Conservation (phyloP, 2,797 vertebrate genomes). For the Pogoniulus pusillus region DNA sequence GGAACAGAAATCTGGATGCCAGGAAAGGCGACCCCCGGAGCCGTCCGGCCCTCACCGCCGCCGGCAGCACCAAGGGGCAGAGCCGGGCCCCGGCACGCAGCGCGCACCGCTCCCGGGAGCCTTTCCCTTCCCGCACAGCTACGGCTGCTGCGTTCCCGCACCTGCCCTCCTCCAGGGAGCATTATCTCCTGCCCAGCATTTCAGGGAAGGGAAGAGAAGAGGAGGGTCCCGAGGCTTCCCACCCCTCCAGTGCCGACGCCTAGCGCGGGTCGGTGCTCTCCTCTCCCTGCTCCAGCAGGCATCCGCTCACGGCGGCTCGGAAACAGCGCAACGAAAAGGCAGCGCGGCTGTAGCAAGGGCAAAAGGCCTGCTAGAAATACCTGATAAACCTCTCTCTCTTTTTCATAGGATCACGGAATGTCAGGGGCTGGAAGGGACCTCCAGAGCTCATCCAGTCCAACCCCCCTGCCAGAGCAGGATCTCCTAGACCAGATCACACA, state of each 20-base stretch:
- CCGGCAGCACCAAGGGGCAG: accelerated
- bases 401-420: too few species aligned
- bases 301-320: neutral
- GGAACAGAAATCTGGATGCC: accelerated
- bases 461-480: too few species aligned
- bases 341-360: neutral
- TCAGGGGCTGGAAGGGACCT: too few species aligned
- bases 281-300: neutral
- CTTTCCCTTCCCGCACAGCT: too few species aligned
- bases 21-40: accelerated
- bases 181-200: accelerated
- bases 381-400: neutral
- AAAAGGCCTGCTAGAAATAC: neutral
- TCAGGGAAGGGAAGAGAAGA: too few species aligned
- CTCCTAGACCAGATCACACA: too few species aligned
- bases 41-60: too few species aligned
- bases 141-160: neutral
- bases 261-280: too few species aligned
- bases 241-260: too few species aligned
- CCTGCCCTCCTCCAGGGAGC: neutral
- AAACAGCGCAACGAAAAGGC: accelerated
- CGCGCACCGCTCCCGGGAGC: too few species aligned
- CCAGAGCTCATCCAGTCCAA: too few species aligned
- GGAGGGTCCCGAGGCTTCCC: too few species aligned
- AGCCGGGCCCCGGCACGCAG: neutral